phyloP scores from a whole-genome alignment of 2,113 vertebrate genomes.

The Bos indicus region DNA sequence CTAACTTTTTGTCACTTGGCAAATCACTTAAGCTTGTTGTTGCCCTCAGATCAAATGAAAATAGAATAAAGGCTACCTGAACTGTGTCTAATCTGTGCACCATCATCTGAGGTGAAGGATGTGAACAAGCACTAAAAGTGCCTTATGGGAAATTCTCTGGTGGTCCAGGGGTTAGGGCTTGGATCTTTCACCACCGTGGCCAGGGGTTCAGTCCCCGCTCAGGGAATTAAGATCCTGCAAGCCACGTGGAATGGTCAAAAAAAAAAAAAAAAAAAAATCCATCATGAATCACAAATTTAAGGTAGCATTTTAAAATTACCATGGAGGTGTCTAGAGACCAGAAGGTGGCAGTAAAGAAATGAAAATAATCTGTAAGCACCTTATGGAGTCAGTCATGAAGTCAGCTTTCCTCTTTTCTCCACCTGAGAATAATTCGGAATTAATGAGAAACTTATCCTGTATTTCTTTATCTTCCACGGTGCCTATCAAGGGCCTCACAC shows the following conservation, averaged over 20 bases:
- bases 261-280: not conserved
- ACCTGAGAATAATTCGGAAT: not conserved
- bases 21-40: not conserved
- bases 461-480: not conserved
- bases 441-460: not conserved
- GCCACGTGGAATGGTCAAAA: not conserved
- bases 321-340: conserved; percentile 49
- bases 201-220: not conserved
- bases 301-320: not conserved
- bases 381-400: not conserved
- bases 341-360: conserved; percentile 79
- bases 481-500: not conserved
- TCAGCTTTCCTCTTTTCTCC: not conserved
- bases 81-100: not conserved
- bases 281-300: not conserved
- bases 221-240: not conserved
- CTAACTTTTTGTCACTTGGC: not conserved
- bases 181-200: not conserved
- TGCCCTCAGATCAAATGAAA: not conserved
- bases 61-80: not conserved
- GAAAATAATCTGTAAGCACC: not conserved
- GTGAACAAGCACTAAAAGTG: not conserved
- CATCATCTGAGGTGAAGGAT: not conserved
- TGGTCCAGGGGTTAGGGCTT: not conserved
- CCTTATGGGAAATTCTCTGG: not conserved